Evolutionary conservation across 1,140 invertebrate genomes (phyloP).

Genomic region (Theocolax elegans): DNA sequence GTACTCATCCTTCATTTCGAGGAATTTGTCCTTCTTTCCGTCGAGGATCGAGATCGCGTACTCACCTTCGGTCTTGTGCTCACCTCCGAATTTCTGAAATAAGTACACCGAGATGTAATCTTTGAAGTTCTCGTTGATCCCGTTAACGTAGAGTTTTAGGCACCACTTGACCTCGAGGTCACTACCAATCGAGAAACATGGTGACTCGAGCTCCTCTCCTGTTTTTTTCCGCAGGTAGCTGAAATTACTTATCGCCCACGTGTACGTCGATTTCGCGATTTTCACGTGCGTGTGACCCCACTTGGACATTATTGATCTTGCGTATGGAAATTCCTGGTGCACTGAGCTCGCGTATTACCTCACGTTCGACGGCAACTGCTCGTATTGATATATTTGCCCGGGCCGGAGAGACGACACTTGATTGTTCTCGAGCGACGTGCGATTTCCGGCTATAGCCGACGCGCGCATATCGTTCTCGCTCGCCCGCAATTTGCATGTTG

Average conservation of each 20-base stretch:
- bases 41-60: background rate
- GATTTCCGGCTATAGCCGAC: too few species aligned
- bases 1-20: background rate
- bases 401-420: too few species aligned
- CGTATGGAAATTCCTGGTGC: too few species aligned
- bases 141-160: background rate
- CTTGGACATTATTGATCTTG: background rate
- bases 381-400: too few species aligned
- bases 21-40: background rate
- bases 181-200: background rate
- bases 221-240: background rate
- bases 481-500: too few species aligned
- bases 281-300: background rate
- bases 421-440: too few species aligned
- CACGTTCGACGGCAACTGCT: too few species aligned
- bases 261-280: background rate
- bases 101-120: background rate
- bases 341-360: too few species aligned
- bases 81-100: background rate
- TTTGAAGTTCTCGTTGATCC: background rate
- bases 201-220: background rate
- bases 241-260: slow-evolving; percentile 1
- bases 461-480: too few species aligned
- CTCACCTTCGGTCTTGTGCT: background rate
- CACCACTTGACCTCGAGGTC: background rate